These are phyloP conservation scores for Gandaritis pyraliata DNA, from an alignment of 2,888 invertebrate genomes.

Conservation along the genomic window DNA sequence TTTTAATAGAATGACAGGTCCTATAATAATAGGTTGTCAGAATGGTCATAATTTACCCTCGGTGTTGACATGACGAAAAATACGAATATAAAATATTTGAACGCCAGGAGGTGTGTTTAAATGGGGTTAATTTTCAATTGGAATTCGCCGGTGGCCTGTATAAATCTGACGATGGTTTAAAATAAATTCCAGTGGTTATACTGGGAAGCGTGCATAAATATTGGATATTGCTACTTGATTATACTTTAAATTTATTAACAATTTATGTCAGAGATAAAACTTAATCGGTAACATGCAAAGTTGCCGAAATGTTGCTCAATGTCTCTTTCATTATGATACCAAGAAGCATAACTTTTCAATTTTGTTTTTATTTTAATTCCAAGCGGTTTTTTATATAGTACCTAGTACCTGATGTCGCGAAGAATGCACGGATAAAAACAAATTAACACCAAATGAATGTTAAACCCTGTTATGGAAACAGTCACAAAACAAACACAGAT, in stretches of 20 bases:
- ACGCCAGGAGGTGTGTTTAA: conserved; percentile 76
- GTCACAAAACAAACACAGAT: conserved; percentile 39
- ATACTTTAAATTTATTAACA: conserved; percentile 51
- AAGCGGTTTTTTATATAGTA: conserved; percentile 1
- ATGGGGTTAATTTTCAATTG: conserved; percentile 83
- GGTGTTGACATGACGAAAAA: conserved; percentile 79
- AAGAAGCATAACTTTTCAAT: conserved; percentile 44
- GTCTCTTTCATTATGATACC: conserved; percentile 51
- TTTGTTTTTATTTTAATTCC: conserved; percentile 8
- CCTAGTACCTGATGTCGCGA: not conserved
- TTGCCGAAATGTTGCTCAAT: conserved; percentile 50
- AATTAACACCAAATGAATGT: conserved; percentile 28
- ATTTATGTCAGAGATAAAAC: conserved; percentile 67
- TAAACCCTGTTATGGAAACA: conserved; percentile 39
- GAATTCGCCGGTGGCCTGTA: conserved; percentile 75
- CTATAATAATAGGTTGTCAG: conserved; percentile 80
- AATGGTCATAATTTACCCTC: conserved; percentile 76
- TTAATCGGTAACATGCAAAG: conserved; percentile 60
- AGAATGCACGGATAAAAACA: conserved; percentile 38
- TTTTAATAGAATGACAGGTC: conserved; percentile 78
- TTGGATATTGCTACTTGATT: conserved; percentile 64
- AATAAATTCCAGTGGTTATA: conserved; percentile 66
- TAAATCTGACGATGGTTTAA: conserved; percentile 69
- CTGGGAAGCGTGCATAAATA: conserved; percentile 67
- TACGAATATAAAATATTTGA: conserved; percentile 57